Percentiles rank a stretch among this genome's conserved stretches.
Conservation (phyloP, 2,797 vertebrate species). For the Loriculus beryllinus region DNA sequence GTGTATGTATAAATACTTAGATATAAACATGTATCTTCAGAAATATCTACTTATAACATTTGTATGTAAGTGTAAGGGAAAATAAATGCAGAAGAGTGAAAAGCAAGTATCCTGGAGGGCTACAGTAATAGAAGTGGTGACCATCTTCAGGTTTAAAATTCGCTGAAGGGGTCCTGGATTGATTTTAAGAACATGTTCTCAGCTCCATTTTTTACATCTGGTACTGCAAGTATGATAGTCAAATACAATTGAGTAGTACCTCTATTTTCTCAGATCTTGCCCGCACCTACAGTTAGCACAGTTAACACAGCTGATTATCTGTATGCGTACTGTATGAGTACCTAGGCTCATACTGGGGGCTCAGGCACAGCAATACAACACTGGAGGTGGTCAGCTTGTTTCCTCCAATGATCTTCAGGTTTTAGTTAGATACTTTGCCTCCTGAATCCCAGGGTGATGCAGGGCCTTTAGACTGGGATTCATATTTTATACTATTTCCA, state of each 20-base stretch:
- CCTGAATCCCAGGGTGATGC: neutral
- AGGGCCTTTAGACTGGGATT: accelerated
- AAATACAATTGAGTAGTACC: neutral
- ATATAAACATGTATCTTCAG: neutral
- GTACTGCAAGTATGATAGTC: neutral
- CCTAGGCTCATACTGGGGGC: too few relatives aligned
- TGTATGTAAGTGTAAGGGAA: neutral
- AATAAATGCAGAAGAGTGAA: neutral
- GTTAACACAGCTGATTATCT: neutral
- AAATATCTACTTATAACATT: neutral
- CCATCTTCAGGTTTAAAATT: neutral
- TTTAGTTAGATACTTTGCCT: neutral
- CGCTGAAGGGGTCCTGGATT: neutral
- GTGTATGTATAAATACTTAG: neutral
- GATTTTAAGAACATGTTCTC: neutral
- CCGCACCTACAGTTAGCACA: neutral
- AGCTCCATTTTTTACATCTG: neutral
- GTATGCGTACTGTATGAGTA: neutral
- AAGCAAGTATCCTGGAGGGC: neutral
- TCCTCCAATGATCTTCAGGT: neutral
- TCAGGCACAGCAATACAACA: accelerated
- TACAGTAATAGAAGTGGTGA: neutral
- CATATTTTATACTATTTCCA: neutral
- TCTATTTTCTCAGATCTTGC: neutral
- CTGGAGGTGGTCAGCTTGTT: neutral